These are phyloP conservation scores for Peucedramus taeniatus DNA, from an alignment of 2,113 vertebrate species.

Conservation along the genomic window DNA sequence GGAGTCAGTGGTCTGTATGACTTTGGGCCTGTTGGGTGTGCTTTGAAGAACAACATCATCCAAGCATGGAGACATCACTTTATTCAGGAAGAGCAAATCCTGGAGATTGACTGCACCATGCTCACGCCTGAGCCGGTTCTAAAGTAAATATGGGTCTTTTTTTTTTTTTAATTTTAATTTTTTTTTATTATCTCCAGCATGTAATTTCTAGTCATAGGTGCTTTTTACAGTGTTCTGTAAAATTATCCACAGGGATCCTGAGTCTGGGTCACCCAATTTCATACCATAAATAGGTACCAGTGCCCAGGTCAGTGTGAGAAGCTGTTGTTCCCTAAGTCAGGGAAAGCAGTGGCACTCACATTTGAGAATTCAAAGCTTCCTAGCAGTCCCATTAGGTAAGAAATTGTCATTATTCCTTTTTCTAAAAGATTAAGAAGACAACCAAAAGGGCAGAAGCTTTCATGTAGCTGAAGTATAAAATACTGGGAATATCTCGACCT, in stretches of 20 bases:
- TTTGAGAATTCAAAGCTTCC: background rate
- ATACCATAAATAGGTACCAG: background rate
- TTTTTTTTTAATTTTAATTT: background rate
- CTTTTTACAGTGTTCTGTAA: background rate
- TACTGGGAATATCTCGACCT: background rate
- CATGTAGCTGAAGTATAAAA: background rate
- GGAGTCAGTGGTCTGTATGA: conserved; percentile 97
- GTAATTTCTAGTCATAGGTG: conserved; percentile 40
- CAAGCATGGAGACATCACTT: conserved; percentile 97
- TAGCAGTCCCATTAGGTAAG: background rate
- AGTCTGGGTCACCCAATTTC: conserved; percentile 55
- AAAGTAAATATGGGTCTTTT: conserved; percentile 77
- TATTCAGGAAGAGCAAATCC: conserved; percentile 97
- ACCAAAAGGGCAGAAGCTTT: background rate
- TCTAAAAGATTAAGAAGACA: background rate
- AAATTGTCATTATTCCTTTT: background rate
- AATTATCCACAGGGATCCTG: conserved; percentile 52
- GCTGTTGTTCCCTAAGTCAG: background rate
- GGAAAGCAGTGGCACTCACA: background rate
- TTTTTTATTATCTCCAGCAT: background rate
- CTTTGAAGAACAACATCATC: conserved; percentile 96
- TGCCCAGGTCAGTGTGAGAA: background rate
- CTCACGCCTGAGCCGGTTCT: conserved; percentile 92
- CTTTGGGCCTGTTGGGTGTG: conserved; percentile 95
- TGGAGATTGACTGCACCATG: conserved; percentile 99